phyloP scores from a whole-genome alignment of 2,113 vertebrate genomes.

The Gila orcuttii region DNA sequence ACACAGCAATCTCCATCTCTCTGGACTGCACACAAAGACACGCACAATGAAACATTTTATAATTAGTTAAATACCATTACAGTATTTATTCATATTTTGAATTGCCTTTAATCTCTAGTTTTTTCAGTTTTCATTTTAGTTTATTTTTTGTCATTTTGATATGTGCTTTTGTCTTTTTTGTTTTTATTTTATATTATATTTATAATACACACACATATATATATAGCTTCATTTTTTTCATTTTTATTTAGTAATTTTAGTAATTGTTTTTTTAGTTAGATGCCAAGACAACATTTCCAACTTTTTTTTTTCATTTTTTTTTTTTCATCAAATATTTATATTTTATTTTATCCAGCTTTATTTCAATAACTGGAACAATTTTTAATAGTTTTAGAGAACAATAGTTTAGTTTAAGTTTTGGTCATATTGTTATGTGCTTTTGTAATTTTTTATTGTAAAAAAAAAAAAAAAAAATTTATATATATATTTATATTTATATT shows the following conservation, averaged over 20 bases:
- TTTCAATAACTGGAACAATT: not conserved
- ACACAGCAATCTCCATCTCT: constrained; percentile 88
- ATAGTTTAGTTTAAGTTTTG: too few relatives aligned
- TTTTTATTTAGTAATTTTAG: too few relatives aligned
- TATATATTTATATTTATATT: too few relatives aligned
- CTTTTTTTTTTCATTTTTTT: too few relatives aligned
- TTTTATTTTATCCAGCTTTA: not conserved
- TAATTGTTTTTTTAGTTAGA: not conserved
- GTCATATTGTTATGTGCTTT: too few relatives aligned
- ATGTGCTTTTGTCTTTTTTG: not conserved
- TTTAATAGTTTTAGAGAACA: too few relatives aligned
- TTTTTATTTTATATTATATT: not conserved
- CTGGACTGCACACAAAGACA: constrained; percentile 74
- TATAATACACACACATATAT: too few relatives aligned
- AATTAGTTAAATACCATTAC: too few relatives aligned
- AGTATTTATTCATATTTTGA: not conserved
- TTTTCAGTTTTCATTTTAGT: not conserved
- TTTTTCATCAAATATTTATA: not conserved
- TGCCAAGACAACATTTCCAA: not conserved
- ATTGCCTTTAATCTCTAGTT: not conserved
- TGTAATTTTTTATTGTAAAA: too few relatives aligned
- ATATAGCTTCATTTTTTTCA: too few relatives aligned
- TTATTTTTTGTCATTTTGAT: not conserved
- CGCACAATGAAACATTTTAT: not conserved
- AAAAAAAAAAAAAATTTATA: too few relatives aligned